phyloP scores from a whole-genome alignment of 2,113 vertebrate species.

The Campylomormyrus numenius region DNA sequence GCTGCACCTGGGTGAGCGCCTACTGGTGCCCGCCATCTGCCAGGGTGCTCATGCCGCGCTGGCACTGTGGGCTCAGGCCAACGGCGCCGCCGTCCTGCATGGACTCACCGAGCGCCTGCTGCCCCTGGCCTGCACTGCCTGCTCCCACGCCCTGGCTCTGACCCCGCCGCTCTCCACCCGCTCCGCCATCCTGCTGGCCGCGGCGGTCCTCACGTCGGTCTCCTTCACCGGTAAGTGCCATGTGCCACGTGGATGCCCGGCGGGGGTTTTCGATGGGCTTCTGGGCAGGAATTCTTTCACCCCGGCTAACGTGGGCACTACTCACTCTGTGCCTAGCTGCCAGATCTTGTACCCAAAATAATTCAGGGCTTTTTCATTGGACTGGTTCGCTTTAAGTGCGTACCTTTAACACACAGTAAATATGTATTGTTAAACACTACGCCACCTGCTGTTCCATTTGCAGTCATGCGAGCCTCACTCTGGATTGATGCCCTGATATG shows the following conservation, averaged over 20 bases:
- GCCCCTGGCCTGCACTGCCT: constrained; percentile 46
- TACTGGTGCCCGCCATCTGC: constrained; percentile 60
- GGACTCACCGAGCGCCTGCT: constrained; percentile 43
- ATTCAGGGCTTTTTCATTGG: neutral
- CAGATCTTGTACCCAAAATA: neutral
- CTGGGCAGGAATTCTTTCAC: neutral
- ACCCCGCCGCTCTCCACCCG: constrained; percentile 31
- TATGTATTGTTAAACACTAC: neutral
- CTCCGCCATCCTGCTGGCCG: constrained; percentile 36
- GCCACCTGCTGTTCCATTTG: constrained; percentile 6
- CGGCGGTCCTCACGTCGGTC: constrained; percentile 44
- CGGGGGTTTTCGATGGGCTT: neutral
- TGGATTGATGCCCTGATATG: constrained; percentile 47
- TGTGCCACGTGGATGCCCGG: neutral
- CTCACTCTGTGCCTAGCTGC: neutral
- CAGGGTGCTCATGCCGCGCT: constrained; percentile 49
- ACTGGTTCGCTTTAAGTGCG: neutral
- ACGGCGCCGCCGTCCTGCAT: constrained; percentile 41
- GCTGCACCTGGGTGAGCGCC: constrained; percentile 48
- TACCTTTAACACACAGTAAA: no score
- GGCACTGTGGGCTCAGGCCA: constrained; percentile 50
- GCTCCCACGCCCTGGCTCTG: constrained; percentile 47
- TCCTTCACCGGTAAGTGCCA: constrained; percentile 48
- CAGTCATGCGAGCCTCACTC: constrained; percentile 42
- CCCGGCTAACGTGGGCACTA: neutral